Evolutionary conservation across 2,888 invertebrate species (phyloP).

Genomic region (Phalera bucephala): DNA sequence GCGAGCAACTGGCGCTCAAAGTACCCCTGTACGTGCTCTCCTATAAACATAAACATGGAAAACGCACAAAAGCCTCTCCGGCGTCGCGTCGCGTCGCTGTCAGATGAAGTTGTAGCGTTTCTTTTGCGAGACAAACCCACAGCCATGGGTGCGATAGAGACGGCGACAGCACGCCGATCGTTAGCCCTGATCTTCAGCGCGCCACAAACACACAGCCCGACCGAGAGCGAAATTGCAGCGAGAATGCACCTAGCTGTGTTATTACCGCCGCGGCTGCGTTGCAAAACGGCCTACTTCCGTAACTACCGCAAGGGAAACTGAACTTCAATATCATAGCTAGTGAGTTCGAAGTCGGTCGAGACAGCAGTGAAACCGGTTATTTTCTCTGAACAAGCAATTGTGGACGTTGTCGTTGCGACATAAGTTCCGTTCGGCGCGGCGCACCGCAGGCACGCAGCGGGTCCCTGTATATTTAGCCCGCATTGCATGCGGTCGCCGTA

Average conservation of each 20-base stretch:
- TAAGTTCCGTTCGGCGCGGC: constrained; percentile 64
- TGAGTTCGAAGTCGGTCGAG: constrained; percentile 47
- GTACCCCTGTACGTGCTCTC: constrained; percentile 77
- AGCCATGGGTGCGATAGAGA: constrained; percentile 59
- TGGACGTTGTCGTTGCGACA: constrained; percentile 73
- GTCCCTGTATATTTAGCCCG: constrained; percentile 79
- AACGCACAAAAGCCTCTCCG: constrained; percentile 82
- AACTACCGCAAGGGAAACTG: constrained; percentile 31
- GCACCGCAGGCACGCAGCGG: constrained; percentile 57
- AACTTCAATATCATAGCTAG: constrained; percentile 37
- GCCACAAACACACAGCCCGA: constrained; percentile 83
- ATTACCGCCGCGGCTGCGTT: constrained; percentile 63
- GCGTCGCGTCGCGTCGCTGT: constrained; percentile 75
- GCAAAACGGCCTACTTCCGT: constrained; percentile 66
- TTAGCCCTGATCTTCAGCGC: constrained; percentile 84
- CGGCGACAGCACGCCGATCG: constrained; percentile 69
- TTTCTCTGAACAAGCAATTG: constrained; percentile 69
- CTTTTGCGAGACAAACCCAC: constrained; percentile 68
- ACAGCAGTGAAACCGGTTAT: constrained; percentile 63
- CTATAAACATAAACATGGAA: constrained; percentile 82
- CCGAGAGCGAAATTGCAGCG: constrained; percentile 83
- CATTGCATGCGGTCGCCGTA: constrained; percentile 71
- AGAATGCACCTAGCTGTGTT: constrained; percentile 83
- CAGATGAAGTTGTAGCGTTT: constrained; percentile 81
- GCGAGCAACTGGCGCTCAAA: constrained; percentile 71